Evolutionary conservation across 1,140 invertebrate species (phyloP), one percentile per base, ranked within the genome.

Genomic region (fruit fly (Drosophila melanogaster)): DNA sequence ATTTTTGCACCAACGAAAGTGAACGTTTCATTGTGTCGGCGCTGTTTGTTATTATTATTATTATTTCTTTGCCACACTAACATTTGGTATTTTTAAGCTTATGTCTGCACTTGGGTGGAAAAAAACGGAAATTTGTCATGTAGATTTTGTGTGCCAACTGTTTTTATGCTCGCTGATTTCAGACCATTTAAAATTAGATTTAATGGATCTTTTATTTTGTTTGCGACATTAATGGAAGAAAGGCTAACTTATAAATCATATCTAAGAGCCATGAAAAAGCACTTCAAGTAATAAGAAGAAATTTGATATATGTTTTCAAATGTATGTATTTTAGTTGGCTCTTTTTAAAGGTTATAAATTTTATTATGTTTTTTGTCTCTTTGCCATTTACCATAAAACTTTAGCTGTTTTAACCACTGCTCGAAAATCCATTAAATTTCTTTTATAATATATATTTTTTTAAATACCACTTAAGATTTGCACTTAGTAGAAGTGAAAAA

Each of bases 1-100:
- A 89, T 59, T 69, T 76, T 83, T 70, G 55, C 79, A 66, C 75
- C 62, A 89, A 87, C 65, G 84, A 87, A 87, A 87, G 83, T 87
- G 84, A 87, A 79, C 38, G 62, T 77, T 60, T 59, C 54, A 44
- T 67, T 56, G 38, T 69, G 60, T 26, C 24, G 37, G 41, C 30
- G 37, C n/a, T 11, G 38, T 60, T 72, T 59, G 65, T 51, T 70
- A 53, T 61, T 72, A 46, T 57, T 72, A 46, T 57, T 72, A 53
- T 44, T 44, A 11, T 44, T 38, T 61, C 41, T 70, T 73, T 49
- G 43, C 49, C 50, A 60, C 57, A 73, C 61, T 75, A 41, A 64
- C 49, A 55, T 40, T 57, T 67, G 41, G 17, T 70, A 14, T 69
- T 67, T 67, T 54, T 35, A 14, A 37, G 41, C 40, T 43, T 69